Evolutionary conservation across 1,140 invertebrate species (phyloP), one percentile per base, ranked within the genome.

Genomic region (Drosophila bifasciata): DNA sequence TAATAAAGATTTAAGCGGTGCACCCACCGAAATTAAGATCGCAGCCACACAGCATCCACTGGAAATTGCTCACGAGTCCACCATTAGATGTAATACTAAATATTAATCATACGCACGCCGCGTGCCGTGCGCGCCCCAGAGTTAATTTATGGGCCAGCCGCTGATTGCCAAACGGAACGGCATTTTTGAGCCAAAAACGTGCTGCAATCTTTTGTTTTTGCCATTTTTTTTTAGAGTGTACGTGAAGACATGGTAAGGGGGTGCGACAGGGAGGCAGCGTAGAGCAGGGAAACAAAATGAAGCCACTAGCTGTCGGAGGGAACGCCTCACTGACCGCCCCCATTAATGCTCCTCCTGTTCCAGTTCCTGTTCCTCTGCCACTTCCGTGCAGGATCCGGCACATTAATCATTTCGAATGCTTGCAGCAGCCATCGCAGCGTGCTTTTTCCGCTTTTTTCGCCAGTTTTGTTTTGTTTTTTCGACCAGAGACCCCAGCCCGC

Each of bases 401-500:
- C 81, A 86, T 86, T 86, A 86, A 86, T 86, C 81, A 86, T 86
- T 74, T 79, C 76, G 74, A 71, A 76, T 52, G 78, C 74, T 60
- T 81, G 77, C 80, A 73, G 76, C 77, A 79, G 70, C 76, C 71
- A 60, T 51, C 49, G 55, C 73, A 77, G 58, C 61, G 43, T 41
- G 61, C 40, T 21, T 63, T 50, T 25, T 36, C 17, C 28, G 15
- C 44, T n/a, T 23, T 25, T 57, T 39, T 13, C 19, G 32, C 11
- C 9, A 28, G 40, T 52, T 40, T 48, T 15, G 44, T 60, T 28
- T 44, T 60, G 17, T 53, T 44, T 44, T 66, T 49, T 53, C n/a
- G 23, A 41, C 39, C 55, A 36, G 53, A 55, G 28, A 48, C 57
- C 52, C 32, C 51, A 36, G n/a, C n/a, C n/a, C n/a, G n/a, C n/a